Conservation (phyloP, 1,140 invertebrate species). For the Octopus sinensis region DNA sequence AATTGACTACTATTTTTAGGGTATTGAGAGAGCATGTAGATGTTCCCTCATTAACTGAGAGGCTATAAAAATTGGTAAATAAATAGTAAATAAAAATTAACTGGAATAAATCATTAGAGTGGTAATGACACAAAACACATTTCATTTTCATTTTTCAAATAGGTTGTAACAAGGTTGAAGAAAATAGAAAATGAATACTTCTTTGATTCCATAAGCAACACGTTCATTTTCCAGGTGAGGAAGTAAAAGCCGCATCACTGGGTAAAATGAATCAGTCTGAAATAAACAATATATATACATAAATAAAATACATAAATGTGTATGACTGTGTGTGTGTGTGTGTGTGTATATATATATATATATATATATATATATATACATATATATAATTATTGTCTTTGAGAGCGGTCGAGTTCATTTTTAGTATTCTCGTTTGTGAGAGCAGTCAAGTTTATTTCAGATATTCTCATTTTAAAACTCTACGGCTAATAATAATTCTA, state of each 20-base stretch:
- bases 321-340: neutral
- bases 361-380: neutral
- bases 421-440: neutral
- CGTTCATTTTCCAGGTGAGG: slow-evolving; percentile 64
- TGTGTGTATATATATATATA: neutral
- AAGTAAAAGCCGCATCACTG: slow-evolving; percentile 70
- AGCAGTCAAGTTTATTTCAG: neutral
- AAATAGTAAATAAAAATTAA: too few species aligned
- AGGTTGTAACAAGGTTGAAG: too few species aligned
- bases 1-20: too few species aligned
- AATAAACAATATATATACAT: slow-evolving; percentile 22
- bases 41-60: too few species aligned
- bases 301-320: neutral
- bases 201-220: slow-evolving; percentile 56
- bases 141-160: too few species aligned
- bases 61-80: too few species aligned
- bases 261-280: slow-evolving; percentile 65
- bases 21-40: too few species aligned
- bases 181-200: slow-evolving; percentile 33
- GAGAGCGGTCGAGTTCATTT: neutral
- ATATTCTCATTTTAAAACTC: too few species aligned
- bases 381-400: neutral
- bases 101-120: too few species aligned
- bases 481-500: too few species aligned
- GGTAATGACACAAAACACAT: too few species aligned